phyloP scores from a whole-genome alignment of 2,797 vertebrate species.

The Ctenochaetus hawaiiensis region DNA sequence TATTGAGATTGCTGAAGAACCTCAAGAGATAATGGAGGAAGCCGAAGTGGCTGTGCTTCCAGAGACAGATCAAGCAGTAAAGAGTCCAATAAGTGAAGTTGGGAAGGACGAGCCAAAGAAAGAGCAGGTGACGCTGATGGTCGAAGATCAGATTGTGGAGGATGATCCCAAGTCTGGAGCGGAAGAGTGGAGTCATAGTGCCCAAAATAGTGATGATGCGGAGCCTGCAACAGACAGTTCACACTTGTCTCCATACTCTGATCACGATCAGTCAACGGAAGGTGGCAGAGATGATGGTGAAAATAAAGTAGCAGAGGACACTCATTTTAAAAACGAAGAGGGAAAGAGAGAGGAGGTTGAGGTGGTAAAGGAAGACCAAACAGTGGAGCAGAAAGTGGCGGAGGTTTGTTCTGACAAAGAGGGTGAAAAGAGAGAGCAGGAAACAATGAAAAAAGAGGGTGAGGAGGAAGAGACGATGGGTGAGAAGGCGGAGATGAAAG shows the following conservation, averaged over 20 bases:
- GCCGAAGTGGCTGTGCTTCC: slow-evolving; percentile 36
- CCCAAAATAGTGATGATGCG: slow-evolving; percentile 60
- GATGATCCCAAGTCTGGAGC: slow-evolving; percentile 69
- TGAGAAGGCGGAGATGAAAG: slow-evolving; percentile 13
- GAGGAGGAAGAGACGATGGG: slow-evolving; percentile 6
- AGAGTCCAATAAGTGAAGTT: background rate
- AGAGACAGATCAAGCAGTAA: slow-evolving; percentile 10
- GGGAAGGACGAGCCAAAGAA: slow-evolving; percentile 28
- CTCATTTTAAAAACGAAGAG: too few species aligned
- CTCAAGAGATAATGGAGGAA: slow-evolving; percentile 81
- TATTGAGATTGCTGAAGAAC: slow-evolving; percentile 79
- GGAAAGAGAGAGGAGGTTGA: too few species aligned
- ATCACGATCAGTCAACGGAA: slow-evolving; percentile 55
- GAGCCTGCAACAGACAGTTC: slow-evolving; percentile 70
- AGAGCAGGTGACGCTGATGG: slow-evolving; percentile 46
- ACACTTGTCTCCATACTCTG: slow-evolving; percentile 80
- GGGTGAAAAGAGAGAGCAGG: slow-evolving; percentile 6
- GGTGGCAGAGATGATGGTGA: background rate
- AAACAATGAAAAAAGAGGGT: background rate
- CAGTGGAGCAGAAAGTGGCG: too few species aligned
- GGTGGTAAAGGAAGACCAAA: too few species aligned
- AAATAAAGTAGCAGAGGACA: too few species aligned
- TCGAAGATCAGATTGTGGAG: slow-evolving; percentile 65
- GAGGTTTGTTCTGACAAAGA: too few species aligned
- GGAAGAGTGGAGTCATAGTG: slow-evolving; percentile 75